A percentile compares a stretch with the other conserved stretches of the same genome.
These are phyloP conservation scores for Drosophila auraria DNA, from an alignment of 1,140 invertebrate genomes.

Conservation along the genomic window DNA sequence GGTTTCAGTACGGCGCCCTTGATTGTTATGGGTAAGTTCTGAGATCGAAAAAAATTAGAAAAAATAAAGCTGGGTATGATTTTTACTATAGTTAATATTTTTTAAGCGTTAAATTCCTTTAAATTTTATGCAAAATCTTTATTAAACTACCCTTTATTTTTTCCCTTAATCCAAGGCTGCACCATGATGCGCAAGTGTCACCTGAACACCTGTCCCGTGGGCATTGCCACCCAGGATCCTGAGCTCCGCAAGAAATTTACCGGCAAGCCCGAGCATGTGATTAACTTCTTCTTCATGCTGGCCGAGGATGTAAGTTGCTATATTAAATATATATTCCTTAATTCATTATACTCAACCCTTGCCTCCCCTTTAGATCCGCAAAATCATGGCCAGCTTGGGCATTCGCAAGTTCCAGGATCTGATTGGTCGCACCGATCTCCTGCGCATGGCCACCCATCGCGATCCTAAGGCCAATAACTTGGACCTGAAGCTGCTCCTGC, in stretches of 20 bases:
- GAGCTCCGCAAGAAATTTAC: conserved; percentile 97
- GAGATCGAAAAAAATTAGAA: too few species aligned
- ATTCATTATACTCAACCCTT: background rate
- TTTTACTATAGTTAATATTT: background rate
- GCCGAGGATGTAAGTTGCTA: conserved; percentile 94
- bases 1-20: conserved; percentile 99
- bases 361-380: conserved; percentile 88
- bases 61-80: too few species aligned
- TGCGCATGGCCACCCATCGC: conserved; percentile 88
- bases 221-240: conserved; percentile 99
- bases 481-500: conserved; percentile 94
- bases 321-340: fast-evolving
- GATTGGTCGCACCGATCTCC: conserved; percentile 96
- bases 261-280: conserved; percentile 98
- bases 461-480: conserved; percentile 93
- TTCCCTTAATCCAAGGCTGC: conserved; percentile 88
- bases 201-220: conserved; percentile 99
- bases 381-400: conserved; percentile 95
- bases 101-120: background rate
- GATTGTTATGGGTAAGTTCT: conserved; percentile 92
- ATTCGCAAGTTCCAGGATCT: conserved; percentile 96
- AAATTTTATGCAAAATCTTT: too few species aligned
- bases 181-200: conserved; percentile 99
- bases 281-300: conserved; percentile 99
- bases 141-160: too few species aligned